phyloP scores from a whole-genome alignment of 2,797 vertebrate species.

The Astyanax mexicanus region DNA sequence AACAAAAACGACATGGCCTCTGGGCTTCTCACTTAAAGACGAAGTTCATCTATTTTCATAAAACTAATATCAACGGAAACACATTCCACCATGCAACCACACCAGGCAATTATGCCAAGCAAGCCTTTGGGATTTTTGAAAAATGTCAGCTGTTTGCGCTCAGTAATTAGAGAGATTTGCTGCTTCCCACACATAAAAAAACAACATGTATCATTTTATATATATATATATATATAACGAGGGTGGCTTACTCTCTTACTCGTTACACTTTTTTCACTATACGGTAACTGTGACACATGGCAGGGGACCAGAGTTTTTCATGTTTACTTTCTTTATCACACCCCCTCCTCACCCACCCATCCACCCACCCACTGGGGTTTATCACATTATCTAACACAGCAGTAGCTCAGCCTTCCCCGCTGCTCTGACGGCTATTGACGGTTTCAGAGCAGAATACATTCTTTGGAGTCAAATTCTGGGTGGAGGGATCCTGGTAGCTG shows the following conservation, averaged over 20 bases:
- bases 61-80: constrained; percentile 23
- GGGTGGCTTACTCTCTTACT: neutral
- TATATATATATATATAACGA: neutral
- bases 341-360: constrained; percentile 5
- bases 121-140: constrained; percentile 34
- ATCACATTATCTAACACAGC: constrained; percentile 51
- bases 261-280: constrained; percentile 24
- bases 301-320: constrained; percentile 25
- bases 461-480: constrained; percentile 20
- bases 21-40: constrained; percentile 1
- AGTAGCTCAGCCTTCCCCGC: constrained; percentile 21
- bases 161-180: constrained; percentile 49
- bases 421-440: constrained; percentile 32
- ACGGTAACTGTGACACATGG: constrained; percentile 20
- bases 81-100: constrained; percentile 14
- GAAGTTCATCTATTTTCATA: constrained; percentile 24
- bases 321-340: constrained; percentile 19
- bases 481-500: neutral
- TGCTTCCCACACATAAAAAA: constrained; percentile 30
- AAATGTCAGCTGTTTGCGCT: constrained; percentile 47
- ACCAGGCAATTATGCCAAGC: constrained; percentile 37
- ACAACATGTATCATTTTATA: neutral
- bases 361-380: constrained; percentile 18
- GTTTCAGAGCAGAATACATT: constrained; percentile 16
- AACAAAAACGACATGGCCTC: neutral